These are phyloP conservation scores for Maniola hyperantus DNA, from an alignment of 2,888 invertebrate genomes.

Conservation along the genomic window DNA sequence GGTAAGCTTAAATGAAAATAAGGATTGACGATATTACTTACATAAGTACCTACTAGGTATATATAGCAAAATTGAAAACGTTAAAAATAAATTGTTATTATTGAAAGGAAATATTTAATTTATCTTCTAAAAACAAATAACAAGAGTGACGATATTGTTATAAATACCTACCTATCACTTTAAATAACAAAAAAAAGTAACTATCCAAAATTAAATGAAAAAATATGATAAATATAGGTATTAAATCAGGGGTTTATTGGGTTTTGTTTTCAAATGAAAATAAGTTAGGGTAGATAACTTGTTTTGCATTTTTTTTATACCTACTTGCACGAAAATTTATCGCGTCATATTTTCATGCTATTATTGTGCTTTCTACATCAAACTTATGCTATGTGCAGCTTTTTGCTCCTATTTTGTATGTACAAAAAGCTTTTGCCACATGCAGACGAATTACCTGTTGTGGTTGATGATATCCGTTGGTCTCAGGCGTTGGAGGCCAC, in stretches of 20 bases:
- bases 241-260: too few relatives aligned
- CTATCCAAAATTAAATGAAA: too few relatives aligned
- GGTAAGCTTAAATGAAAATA: background rate
- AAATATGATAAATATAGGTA: too few relatives aligned
- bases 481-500: slow-evolving; percentile 92
- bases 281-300: too few relatives aligned
- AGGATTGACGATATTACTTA: too few relatives aligned
- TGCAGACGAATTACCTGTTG: slow-evolving; percentile 80
- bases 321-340: background rate
- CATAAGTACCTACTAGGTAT: background rate
- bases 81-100: too few relatives aligned
- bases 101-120: background rate
- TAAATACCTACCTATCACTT: too few relatives aligned
- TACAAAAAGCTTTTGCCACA: slow-evolving; percentile 48
- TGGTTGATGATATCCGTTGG: slow-evolving; percentile 83
- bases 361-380: slow-evolving; percentile 49
- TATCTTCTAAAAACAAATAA: background rate
- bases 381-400: slow-evolving; percentile 67
- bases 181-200: too few relatives aligned
- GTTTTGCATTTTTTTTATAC: background rate
- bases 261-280: too few relatives aligned
- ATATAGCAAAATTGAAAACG: background rate
- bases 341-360: slow-evolving; percentile 30
- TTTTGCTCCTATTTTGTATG: slow-evolving; percentile 49
- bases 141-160: too few relatives aligned